Conservation (phyloP, 2,113 vertebrate genomes). For the Sminthopsis crassicaudata region DNA sequence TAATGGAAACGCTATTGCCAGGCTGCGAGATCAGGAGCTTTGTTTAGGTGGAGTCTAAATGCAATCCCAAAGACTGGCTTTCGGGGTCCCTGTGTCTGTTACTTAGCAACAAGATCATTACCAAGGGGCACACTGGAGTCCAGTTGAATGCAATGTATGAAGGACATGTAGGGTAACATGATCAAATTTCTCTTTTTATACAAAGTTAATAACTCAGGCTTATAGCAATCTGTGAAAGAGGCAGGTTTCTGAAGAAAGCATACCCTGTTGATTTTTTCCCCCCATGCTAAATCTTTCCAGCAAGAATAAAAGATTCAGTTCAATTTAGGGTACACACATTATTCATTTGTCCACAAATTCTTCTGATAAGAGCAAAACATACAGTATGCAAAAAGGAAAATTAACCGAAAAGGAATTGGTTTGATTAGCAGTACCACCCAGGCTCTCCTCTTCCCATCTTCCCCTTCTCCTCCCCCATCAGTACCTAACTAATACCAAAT, state of each 20-base stretch:
- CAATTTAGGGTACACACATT: slow-evolving; percentile 53
- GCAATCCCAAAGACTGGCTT: slow-evolving; percentile 76
- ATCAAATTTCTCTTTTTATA: slow-evolving; percentile 71
- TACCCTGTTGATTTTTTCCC: neutral
- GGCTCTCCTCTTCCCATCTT: neutral
- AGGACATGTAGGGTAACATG: slow-evolving; percentile 65
- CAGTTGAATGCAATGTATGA: slow-evolving; percentile 78
- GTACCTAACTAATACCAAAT: slow-evolving; percentile 53
- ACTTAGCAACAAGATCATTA: slow-evolving; percentile 86
- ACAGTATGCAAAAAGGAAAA: slow-evolving; percentile 36
- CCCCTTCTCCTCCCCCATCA: slow-evolving; percentile 4
- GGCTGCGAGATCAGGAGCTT: slow-evolving; percentile 72
- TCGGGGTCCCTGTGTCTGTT: slow-evolving; percentile 81
- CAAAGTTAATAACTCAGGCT: slow-evolving; percentile 64
- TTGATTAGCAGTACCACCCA: slow-evolving; percentile 61
- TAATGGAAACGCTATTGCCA: slow-evolving; percentile 82
- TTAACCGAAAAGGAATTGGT: slow-evolving; percentile 53
- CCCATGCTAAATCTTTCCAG: slow-evolving; percentile 8
- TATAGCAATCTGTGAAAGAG: slow-evolving; percentile 30
- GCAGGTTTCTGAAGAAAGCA: slow-evolving; percentile 61
- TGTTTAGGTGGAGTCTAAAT: slow-evolving; percentile 68
- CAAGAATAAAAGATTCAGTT: slow-evolving; percentile 39
- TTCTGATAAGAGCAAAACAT: slow-evolving; percentile 61
- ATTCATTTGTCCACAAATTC: slow-evolving; percentile 46
- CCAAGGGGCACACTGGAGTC: slow-evolving; percentile 76